phyloP scores from a whole-genome alignment of 2,797 vertebrate genomes.

The Gadopsis marmoratus region DNA sequence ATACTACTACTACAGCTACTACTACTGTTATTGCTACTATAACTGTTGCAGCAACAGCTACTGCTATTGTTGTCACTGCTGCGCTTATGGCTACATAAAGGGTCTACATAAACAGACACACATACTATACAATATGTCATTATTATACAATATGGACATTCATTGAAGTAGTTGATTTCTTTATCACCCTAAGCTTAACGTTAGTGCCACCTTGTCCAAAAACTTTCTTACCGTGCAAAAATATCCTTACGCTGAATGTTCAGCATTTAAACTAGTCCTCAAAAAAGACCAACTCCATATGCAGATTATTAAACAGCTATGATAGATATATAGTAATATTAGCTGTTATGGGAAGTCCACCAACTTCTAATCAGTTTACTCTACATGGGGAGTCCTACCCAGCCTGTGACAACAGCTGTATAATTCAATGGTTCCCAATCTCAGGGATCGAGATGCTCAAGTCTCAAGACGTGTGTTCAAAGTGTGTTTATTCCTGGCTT shows the following conservation, averaged over 20 bases:
- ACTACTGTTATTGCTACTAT: not conserved
- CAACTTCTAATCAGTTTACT: not conserved
- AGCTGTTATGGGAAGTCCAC: not conserved
- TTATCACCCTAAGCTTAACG: not conserved
- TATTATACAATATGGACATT: not conserved
- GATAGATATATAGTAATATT: not conserved
- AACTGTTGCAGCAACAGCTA: too few relatives aligned
- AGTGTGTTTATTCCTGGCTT: not conserved
- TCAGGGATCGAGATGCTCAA: too few relatives aligned
- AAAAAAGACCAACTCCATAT: not conserved
- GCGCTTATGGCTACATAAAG: not conserved
- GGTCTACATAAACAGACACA: not conserved
- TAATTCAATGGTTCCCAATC: not conserved
- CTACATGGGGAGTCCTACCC: not conserved
- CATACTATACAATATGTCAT: not conserved
- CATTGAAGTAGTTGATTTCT: not conserved
- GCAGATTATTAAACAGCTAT: not conserved
- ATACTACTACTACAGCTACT: not conserved
- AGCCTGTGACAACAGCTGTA: not conserved
- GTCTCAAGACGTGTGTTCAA: too few relatives aligned
- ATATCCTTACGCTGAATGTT: not conserved
- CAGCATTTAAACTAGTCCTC: not conserved
- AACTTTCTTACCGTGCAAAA: not conserved
- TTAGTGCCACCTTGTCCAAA: not conserved
- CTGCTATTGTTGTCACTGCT: not conserved